These are phyloP conservation scores for Leptinotarsa lineolata DNA, from an alignment of 1,140 invertebrate genomes.

Conservation along the genomic window DNA sequence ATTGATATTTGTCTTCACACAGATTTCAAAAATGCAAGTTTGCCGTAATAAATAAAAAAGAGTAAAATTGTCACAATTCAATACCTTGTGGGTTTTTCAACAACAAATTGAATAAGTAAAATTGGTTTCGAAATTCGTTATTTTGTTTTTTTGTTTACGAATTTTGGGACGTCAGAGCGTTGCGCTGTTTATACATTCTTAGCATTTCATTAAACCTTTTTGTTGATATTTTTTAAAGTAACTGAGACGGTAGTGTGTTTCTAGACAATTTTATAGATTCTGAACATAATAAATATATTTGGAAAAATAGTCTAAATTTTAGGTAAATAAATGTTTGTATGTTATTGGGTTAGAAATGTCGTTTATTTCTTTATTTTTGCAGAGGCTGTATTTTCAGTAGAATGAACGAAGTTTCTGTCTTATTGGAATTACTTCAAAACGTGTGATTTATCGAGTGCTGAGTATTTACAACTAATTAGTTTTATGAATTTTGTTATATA, in stretches of 20 bases:
- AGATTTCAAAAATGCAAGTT: too few species aligned
- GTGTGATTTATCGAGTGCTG: conserved; percentile 42
- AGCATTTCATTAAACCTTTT: background rate
- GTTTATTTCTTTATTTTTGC: conserved; percentile 23
- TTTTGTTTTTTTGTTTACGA: too few species aligned
- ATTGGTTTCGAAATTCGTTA: too few species aligned
- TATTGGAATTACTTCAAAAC: conserved; percentile 26
- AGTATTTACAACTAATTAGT: conserved; percentile 36
- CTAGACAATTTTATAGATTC: conserved; percentile 31
- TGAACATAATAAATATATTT: too few species aligned
- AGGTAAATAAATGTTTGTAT: conserved; percentile 41
- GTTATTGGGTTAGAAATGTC: conserved; percentile 29
- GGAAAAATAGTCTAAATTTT: conserved; percentile 33
- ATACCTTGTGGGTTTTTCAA: too few species aligned
- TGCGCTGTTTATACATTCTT: too few species aligned
- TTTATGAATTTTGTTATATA: conserved; percentile 45
- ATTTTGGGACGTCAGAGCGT: too few species aligned
- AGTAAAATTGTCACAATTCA: too few species aligned
- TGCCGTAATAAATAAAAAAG: too few species aligned
- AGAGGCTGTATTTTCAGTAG: background rate
- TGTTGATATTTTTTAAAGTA: conserved; percentile 17
- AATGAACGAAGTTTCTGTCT: conserved; percentile 28
- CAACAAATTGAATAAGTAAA: too few species aligned
- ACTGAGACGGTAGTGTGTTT: conserved; percentile 27
- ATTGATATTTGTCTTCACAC: too few species aligned